Evolutionary conservation across 1,140 invertebrate species (phyloP), one percentile per base, ranked within the genome.

Genomic region (Yoshiicerus persimilis): DNA sequence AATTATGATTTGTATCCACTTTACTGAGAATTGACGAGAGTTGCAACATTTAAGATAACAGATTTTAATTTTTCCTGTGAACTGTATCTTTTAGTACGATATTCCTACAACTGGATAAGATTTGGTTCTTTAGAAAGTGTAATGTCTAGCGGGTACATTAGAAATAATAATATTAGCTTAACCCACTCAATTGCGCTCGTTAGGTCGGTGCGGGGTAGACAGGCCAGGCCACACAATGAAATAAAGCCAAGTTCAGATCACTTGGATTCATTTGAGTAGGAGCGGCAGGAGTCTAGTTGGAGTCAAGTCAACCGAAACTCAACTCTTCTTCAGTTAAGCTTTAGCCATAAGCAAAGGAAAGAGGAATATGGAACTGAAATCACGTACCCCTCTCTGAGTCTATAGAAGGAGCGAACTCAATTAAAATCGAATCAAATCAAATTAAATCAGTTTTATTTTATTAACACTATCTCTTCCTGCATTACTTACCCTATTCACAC

Each of bases 361-460:
- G n/a, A n/a, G 47, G 13, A 16, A 56, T n/a, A n/a, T 56, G 47
- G 47, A 56, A 80, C 32, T 80, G 1, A 80, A 80, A 80, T 80
- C 75, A 80, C 75, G 75, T 80, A 23, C 13, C 30, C 34, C 30
- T 36, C 10, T 64, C 62, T 32, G 32, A 80, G 66, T 70, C 66
- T 70, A 70, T 70, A 70, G 66, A 70, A 70, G 39, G 34, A 88
- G 84, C 84, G 36, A 80, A 88, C 41, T 88, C 80, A 32, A 85
- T 38, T 64, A 38, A 86, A 88, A 86, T 38, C 85, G 34, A 86
- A 88, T 88, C 87, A 86, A 88, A 88, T 86, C 87, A 88, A 80
- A 86, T 88, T 66, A 86, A 84, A 86, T 88, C 87, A 77, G 41
- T 47, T 80, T 80, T 80, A 80, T 80, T 80, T 80, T 80, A 36